These are phyloP conservation scores for Daubentonia madagascariensis DNA, from an alignment of 2,113 vertebrate species.

Conservation along the genomic window DNA sequence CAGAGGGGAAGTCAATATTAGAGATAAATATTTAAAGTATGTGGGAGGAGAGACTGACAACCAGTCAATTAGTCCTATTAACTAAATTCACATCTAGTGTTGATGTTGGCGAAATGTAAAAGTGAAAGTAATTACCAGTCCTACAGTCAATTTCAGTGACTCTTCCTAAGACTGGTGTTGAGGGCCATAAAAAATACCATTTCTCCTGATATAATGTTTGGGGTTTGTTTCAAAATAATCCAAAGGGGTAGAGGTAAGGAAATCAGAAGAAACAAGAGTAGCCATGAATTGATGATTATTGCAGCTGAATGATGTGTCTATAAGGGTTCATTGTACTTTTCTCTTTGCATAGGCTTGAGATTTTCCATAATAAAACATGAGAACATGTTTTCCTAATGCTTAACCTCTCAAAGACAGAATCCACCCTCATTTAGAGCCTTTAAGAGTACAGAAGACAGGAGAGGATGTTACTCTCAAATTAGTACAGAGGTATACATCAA, in stretches of 20 bases:
- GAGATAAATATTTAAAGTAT: neutral
- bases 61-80: neutral
- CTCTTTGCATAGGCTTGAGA: neutral
- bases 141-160: neutral
- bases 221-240: constrained; percentile 30
- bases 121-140: neutral
- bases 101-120: neutral
- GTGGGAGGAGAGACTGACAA: neutral
- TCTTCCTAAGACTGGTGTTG: neutral
- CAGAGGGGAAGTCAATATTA: neutral
- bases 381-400: neutral
- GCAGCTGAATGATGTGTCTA: neutral
- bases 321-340: neutral
- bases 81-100: neutral
- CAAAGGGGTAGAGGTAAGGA: neutral
- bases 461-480: neutral
- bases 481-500: neutral
- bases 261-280: constrained; percentile 15
- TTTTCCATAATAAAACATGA: constrained; percentile 3
- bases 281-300: neutral
- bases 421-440: neutral
- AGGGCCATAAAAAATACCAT: neutral
- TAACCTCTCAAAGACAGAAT: neutral
- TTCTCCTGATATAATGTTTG: neutral
- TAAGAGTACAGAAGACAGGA: neutral